Base-by-base conservation (phyloP, 2,113 vertebrate genomes). In the Mus spicilegus region DNA sequence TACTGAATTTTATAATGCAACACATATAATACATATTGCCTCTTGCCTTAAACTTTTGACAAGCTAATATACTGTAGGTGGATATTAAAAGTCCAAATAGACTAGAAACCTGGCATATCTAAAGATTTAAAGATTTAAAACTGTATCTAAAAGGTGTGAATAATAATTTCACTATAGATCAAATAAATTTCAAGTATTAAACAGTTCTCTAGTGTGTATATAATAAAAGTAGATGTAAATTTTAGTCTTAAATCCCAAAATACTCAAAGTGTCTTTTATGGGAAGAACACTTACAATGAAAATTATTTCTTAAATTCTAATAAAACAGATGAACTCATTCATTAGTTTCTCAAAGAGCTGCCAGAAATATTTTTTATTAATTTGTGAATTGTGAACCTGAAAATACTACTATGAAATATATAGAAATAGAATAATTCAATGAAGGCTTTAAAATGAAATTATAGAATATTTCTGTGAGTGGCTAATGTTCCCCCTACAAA, bases 101-200 rank as follows among this genome's bases (percentile, higher is more conserved):
- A 22, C 80, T 89, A 65, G 30, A 90, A 94, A 97, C 85, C 69
- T 49, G 5, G 90, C 33, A 69, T 85, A 51, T 86, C 42, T 20
- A 88, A 30, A 14, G 30, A 80, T 76, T 95, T 20, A 88, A 30
- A 14, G 30, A 80, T 76, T 95, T 65, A 77, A 96, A 91, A 33
- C 11, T 90, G 75, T 49, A 77, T 80, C 7, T 72, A 90, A 81
- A 77, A 77, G 39, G 30, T 36, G 56, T 94, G 65, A 94, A 92
- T 89, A 76, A 91, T 91, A 94, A 93, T 91, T 96, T 75, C 42
- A 85, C 86, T 77, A 78, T 75, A 49, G 33, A 94, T 88, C n/a
- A 94, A 81, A 81, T 88, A 75, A 46, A 89, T 94, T 90, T 89
- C 11, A 93, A 89, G 14, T 76, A 72, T 56, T 65, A 56, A 75